Percentiles rank a stretch among this genome's conserved stretches.
Evolutionary conservation across 2,113 vertebrate species (phyloP).

Genomic region (Puffinus mauretanicus): DNA sequence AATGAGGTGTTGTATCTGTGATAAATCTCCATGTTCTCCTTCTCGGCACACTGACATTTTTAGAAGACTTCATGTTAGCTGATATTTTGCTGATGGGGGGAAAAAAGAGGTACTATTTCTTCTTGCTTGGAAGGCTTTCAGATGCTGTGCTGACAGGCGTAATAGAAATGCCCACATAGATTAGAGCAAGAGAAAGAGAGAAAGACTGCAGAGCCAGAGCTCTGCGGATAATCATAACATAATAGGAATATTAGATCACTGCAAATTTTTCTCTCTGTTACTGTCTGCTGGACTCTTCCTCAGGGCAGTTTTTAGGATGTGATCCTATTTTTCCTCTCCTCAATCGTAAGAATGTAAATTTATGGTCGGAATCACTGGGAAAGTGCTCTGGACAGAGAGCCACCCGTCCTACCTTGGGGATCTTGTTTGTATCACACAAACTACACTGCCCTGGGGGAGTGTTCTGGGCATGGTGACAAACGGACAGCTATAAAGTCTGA

Average conservation of each 20-base stretch:
- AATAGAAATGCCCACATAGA: constrained; percentile 42
- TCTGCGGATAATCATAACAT: constrained; percentile 13
- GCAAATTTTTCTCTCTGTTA: background rate
- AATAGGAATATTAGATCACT: constrained; percentile 40
- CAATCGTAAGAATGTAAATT: background rate
- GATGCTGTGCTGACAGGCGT: background rate
- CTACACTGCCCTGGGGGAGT: background rate
- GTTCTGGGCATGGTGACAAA: background rate
- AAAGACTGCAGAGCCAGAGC: background rate
- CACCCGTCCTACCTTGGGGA: background rate
- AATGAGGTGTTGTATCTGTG: background rate
- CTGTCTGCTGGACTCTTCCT: background rate
- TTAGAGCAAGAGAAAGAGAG: background rate
- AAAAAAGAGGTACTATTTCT: background rate
- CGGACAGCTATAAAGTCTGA: background rate
- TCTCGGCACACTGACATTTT: background rate
- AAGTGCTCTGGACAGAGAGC: background rate
- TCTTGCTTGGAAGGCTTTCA: background rate
- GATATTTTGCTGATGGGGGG: background rate
- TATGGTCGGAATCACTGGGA: background rate
- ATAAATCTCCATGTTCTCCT: background rate
- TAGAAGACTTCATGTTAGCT: background rate
- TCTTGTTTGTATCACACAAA: background rate
- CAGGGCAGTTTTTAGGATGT: background rate
- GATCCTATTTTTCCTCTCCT: background rate